A percentile compares a stretch with the other conserved stretches of the same genome.
These are phyloP conservation scores for Copsychus sechellarum DNA, from an alignment of 2,113 vertebrate genomes.

Conservation along the genomic window DNA sequence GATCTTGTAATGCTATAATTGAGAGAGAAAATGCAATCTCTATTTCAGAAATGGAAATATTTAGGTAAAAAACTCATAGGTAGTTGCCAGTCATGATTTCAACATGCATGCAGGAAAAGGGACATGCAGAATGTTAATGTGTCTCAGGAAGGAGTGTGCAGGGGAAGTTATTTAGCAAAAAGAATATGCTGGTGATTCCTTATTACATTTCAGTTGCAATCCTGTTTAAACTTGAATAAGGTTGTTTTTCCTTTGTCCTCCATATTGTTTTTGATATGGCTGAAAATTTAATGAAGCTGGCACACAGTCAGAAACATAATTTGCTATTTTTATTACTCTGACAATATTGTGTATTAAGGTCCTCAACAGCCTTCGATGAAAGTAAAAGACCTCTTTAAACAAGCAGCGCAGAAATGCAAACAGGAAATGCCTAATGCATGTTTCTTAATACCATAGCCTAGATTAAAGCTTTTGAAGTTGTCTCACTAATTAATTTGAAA, in stretches of 20 bases:
- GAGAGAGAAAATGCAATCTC: neutral
- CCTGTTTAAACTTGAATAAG: neutral
- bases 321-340: conserved; percentile 81
- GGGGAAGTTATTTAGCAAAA: neutral
- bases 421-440: conserved; percentile 67
- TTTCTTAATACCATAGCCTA: conserved; percentile 49
- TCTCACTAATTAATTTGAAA: conserved; percentile 74
- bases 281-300: conserved; percentile 78
- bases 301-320: conserved; percentile 73
- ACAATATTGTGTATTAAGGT: conserved; percentile 80
- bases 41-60: neutral
- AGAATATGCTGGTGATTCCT: neutral
- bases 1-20: neutral
- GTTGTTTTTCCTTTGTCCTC: conserved; percentile 53
- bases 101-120: neutral
- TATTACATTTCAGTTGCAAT: neutral
- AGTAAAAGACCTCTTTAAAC: conserved; percentile 69
- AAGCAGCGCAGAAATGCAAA: conserved; percentile 63
- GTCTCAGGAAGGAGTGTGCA: neutral
- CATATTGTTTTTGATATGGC: conserved; percentile 60
- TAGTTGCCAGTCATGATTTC: neutral
- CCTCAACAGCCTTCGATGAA: conserved; percentile 70
- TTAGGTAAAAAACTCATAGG: neutral
- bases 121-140: neutral
- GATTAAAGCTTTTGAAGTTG: conserved; percentile 72